Conservation (phyloP, 2,797 vertebrate species). For the Melopsittacus undulatus region DNA sequence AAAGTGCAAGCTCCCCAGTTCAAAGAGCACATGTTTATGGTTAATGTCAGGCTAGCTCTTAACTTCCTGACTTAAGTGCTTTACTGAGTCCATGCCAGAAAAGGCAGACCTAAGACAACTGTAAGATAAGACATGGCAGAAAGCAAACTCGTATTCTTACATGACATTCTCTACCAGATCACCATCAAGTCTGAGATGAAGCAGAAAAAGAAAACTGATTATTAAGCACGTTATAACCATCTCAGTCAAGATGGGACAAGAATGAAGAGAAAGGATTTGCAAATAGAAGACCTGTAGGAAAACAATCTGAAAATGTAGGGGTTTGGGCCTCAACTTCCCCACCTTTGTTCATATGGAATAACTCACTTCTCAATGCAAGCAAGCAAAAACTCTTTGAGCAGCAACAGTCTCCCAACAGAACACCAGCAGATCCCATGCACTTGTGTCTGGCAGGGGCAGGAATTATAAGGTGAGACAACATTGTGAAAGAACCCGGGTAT, state of each 20-base stretch:
- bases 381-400: accelerated
- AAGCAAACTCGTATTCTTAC: background rate
- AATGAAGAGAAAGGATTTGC: background rate
- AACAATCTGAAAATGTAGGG: accelerated
- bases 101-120: background rate
- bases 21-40: background rate
- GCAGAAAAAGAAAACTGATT: background rate
- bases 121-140: background rate
- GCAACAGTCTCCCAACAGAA: background rate
- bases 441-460: background rate
- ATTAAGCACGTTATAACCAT: background rate
- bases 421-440: background rate
- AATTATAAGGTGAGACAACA: background rate
- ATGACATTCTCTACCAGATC: background rate
- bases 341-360: accelerated
- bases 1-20: background rate
- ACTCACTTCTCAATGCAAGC: accelerated
- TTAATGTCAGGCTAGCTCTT: background rate
- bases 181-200: background rate
- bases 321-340: background rate
- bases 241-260: too few species aligned
- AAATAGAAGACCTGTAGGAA: background rate
- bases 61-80: background rate
- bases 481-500: background rate
- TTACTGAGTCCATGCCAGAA: background rate